Base-by-base conservation (phyloP, 2,113 vertebrate genomes). In the Cottus gobio region DNA sequence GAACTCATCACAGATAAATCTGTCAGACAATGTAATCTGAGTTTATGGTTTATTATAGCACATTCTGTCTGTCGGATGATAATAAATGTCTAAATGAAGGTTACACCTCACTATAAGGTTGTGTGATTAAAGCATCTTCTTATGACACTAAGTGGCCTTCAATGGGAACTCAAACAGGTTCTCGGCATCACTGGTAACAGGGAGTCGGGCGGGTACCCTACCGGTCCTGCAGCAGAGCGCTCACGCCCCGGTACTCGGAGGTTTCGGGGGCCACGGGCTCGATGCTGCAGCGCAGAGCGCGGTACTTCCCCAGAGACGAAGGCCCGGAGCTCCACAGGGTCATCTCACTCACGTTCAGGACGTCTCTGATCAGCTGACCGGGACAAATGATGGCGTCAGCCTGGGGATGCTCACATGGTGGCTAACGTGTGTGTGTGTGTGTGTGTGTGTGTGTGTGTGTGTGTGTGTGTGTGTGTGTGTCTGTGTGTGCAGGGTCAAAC, bases 271-370 rank as follows among this genome's bases (percentile, higher is more conserved):
- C 75, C 75, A 97, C 78, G 0, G 66, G 46, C 67, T 97, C 94
- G 39, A 96, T 91, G 87, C 94, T 94, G 92, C 96, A 97, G 71
- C 94, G 94, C 84, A 98, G 93, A 61, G 96, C 95, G 31, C 79
- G 92, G 86, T 96, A 97, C 90, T 97, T 96, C 52, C 96, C 96
- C 90, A 97, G 60, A 70, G 89, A 93, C 39, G 95, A 93, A 2
- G 93, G 91, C 1, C 36, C 79, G 5, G 93, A 80, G 85, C 85
- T 92, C 36, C 90, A 90, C 48, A 93, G 80, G 30, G 92, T 95
- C 70, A 92, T 92, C 93, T 97, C 97, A 56, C 74, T 93, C 82
- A 95, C 91, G 62, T 94, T 96, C 89, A 96, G 75, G 75, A 96
- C 91, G 74, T 97, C 96, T 89, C 95, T 90, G 76, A 97, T 95